phyloP scores from a whole-genome alignment of 2,797 vertebrate species.

The Coendou prehensilis region DNA sequence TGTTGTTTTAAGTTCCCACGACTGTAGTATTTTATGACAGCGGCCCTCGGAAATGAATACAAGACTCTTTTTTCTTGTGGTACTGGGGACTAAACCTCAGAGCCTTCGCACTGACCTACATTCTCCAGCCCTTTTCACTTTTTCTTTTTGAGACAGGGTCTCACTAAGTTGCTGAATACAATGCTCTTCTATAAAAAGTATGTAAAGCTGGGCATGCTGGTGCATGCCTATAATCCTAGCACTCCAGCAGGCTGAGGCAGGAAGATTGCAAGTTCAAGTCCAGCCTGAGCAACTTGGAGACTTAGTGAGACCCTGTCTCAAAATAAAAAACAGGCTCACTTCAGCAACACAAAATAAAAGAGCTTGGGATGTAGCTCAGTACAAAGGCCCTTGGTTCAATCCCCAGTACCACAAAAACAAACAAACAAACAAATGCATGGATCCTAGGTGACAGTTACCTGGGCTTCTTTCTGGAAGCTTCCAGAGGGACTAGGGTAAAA shows the following conservation, averaged over 20 bases:
- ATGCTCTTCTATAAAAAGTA: not conserved
- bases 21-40: not conserved
- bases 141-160: not conserved
- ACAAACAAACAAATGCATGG: not conserved
- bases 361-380: not conserved
- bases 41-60: not conserved
- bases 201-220: not conserved
- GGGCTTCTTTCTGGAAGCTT: slow-evolving; percentile 8
- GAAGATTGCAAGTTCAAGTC: not conserved
- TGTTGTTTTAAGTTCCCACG: not conserved
- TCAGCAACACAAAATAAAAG: not conserved
- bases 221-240: not conserved
- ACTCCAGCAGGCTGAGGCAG: not conserved
- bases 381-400: not conserved
- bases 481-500: not conserved
- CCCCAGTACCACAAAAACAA: not conserved
- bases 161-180: not conserved
- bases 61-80: not conserved
- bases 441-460: not conserved
- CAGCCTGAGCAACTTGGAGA: not conserved
- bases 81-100: not conserved
- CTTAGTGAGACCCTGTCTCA: not conserved
- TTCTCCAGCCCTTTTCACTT: not conserved
- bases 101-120: not conserved
- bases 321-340: not conserved